Evolutionary conservation across 2,113 vertebrate species (phyloP).

Genomic region (Ailuropoda melanoleuca): DNA sequence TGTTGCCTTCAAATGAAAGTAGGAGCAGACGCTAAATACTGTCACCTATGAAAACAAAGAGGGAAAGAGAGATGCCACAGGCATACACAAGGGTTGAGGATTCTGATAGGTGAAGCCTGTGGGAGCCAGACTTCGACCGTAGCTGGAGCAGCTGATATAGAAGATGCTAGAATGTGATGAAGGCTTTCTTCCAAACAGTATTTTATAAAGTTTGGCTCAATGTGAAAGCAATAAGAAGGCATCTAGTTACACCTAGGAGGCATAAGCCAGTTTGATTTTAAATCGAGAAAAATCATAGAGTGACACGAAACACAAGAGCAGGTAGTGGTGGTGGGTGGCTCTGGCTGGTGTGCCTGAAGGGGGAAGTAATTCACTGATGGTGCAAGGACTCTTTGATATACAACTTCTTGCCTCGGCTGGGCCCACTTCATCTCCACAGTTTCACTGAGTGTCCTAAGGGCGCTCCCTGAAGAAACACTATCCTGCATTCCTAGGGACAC

Average conservation of each 20-base stretch:
- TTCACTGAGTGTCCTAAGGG: neutral
- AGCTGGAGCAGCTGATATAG: rapidly evolving
- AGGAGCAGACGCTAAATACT: neutral
- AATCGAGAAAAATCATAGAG: slow-evolving; percentile 12
- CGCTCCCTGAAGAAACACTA: neutral
- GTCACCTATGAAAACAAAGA: slow-evolving; percentile 5
- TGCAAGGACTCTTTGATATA: neutral
- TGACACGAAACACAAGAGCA: neutral
- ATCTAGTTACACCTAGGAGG: neutral
- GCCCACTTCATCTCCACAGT: neutral
- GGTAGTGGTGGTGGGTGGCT: neutral
- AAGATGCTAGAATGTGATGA: neutral
- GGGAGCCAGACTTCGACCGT: neutral
- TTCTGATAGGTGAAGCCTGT: neutral
- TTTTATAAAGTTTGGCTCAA: slow-evolving; percentile 1
- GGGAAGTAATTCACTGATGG: neutral
- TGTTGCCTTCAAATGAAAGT: neutral
- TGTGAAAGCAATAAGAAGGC: slow-evolving; percentile 6
- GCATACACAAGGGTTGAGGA: neutral
- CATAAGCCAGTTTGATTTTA: neutral
- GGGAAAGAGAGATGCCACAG: slow-evolving; percentile 12
- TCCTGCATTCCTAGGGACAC: neutral
- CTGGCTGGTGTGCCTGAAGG: neutral
- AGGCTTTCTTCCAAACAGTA: neutral
- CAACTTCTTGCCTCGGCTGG: neutral